Evolutionary conservation across 2,797 vertebrate genomes (phyloP).

Genomic region (Gouania willdenowi): DNA sequence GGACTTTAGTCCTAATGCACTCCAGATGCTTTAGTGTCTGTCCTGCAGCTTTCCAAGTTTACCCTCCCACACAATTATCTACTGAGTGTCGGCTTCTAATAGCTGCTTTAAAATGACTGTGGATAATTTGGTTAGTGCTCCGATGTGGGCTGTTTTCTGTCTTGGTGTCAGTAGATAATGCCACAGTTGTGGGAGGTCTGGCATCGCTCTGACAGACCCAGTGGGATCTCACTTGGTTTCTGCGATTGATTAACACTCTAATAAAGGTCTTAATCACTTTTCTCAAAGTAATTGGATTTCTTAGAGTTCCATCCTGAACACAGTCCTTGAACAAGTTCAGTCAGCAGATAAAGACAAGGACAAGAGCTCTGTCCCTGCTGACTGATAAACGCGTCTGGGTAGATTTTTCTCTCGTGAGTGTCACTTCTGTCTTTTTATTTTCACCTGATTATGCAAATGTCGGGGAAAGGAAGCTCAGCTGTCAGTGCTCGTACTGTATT

Average conservation of each 20-base stretch:
- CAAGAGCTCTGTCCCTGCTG: background rate
- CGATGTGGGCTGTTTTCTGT: conserved; percentile 36
- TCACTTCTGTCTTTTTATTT: background rate
- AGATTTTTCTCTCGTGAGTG: background rate
- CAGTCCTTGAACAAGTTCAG: conserved; percentile 22
- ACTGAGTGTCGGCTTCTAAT: conserved; percentile 35
- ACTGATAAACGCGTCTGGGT: background rate
- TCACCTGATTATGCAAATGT: background rate
- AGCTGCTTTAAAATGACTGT: conserved; percentile 34
- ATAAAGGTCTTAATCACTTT: conserved; percentile 34
- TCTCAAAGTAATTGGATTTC: conserved; percentile 27
- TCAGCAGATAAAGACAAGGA: conserved; percentile 14
- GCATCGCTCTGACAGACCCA: conserved; percentile 11
- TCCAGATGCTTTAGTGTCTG: conserved; percentile 58
- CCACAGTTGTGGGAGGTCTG: conserved; percentile 10
- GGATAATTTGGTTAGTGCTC: conserved; percentile 39
- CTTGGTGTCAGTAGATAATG: conserved; percentile 28
- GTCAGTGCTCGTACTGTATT: background rate
- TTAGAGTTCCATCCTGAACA: background rate
- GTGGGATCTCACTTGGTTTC: conserved; percentile 8
- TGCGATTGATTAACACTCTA: conserved; percentile 2
- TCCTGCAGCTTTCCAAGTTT: conserved; percentile 37
- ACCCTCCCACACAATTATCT: conserved; percentile 43
- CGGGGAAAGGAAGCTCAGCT: background rate
- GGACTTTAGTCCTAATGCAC: conserved; percentile 54